phyloP scores from a whole-genome alignment of 2,113 vertebrate genomes.

The Hassar affinis region DNA sequence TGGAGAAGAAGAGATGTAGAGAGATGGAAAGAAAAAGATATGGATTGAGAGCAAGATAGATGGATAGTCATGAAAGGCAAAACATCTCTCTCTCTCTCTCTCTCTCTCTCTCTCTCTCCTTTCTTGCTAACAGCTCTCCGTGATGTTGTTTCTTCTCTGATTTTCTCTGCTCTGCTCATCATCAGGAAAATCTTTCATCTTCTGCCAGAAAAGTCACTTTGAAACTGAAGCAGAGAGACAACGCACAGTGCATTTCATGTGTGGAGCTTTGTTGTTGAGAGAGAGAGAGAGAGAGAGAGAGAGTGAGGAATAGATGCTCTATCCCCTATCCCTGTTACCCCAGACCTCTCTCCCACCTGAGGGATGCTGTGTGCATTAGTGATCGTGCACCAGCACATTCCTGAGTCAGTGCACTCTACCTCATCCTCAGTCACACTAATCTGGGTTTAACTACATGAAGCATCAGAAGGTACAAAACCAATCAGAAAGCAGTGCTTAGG shows the following conservation, averaged over 20 bases:
- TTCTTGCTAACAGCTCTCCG: not conserved
- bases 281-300: not conserved
- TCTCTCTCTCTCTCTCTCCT: not conserved
- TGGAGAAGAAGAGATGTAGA: not conserved
- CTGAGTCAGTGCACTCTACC: not conserved
- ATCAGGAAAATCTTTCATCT: conserved; percentile 30
- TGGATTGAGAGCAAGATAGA: not conserved
- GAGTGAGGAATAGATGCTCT: not conserved
- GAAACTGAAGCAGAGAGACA: conserved; percentile 3
- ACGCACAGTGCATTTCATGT: conserved; percentile 1
- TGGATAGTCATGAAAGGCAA: too few relatives aligned
- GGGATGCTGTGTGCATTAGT: too few relatives aligned
- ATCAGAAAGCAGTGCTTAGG: not conserved
- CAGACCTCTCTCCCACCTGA: not conserved
- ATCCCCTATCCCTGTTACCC: not conserved
- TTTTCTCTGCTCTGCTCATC: not conserved
- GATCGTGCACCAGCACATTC: not conserved
- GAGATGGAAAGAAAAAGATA: not conserved
- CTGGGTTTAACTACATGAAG: not conserved
- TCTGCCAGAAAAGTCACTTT: conserved; percentile 13
- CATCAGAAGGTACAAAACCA: not conserved
- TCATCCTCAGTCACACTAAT: not conserved
- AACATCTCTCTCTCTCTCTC: too few relatives aligned
- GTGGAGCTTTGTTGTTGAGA: conserved; percentile 8
- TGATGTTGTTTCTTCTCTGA: not conserved